Evolutionary conservation across 2,113 vertebrate species (phyloP).

Genomic region (Uria aalge): DNA sequence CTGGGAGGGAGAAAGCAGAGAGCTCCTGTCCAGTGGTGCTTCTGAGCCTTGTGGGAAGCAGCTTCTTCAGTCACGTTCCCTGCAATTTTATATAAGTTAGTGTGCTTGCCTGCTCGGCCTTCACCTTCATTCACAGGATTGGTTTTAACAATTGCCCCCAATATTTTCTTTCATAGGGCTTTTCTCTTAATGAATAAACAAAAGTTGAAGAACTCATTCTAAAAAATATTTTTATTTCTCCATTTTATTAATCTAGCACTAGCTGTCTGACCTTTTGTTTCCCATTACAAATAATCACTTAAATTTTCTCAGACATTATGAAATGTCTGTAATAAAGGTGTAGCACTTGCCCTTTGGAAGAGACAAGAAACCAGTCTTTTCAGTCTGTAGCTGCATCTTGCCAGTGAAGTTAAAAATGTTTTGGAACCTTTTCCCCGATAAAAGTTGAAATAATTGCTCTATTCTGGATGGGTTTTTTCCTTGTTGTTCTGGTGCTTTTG

Average conservation of each 20-base stretch:
- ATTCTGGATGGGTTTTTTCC: neutral
- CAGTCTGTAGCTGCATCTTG: neutral
- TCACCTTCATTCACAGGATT: neutral
- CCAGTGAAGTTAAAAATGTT: neutral
- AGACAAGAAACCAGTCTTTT: neutral
- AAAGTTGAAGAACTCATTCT: neutral
- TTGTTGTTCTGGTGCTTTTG: neutral
- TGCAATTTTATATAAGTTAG: neutral
- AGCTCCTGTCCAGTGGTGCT: neutral
- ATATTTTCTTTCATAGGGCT: neutral
- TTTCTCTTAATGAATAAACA: neutral
- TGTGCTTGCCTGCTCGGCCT: neutral
- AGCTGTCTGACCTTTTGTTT: neutral
- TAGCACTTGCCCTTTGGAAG: conserved; percentile 5
- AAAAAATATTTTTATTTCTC: neutral
- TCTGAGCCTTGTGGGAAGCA: neutral
- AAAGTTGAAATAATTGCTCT: neutral
- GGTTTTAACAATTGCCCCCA: neutral
- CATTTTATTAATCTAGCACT: neutral
- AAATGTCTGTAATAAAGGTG: neutral
- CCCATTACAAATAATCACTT: neutral
- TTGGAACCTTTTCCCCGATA: neutral
- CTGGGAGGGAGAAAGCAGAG: neutral
- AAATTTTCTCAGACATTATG: neutral
- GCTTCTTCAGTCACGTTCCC: neutral